Evolutionary conservation across 2,113 vertebrate species (phyloP).

Genomic region (Grammomys dolichurus): DNA sequence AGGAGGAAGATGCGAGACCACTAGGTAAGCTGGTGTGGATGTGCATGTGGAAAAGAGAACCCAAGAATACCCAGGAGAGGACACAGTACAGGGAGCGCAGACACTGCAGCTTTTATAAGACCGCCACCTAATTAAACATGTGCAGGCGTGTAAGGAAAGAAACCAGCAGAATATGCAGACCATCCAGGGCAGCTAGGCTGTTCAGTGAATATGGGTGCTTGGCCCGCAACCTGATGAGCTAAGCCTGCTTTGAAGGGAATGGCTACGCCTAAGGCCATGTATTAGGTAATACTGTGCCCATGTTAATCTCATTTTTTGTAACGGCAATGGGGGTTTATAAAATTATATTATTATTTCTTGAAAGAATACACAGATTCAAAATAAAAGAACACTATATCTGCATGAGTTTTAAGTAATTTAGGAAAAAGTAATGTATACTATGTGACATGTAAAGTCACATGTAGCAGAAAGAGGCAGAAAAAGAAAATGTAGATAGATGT

Average conservation of each 20-base stretch:
- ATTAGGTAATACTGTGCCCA: background rate
- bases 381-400: background rate
- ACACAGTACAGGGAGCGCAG: background rate
- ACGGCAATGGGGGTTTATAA: background rate
- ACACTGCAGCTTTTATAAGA: background rate
- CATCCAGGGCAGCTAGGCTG: background rate
- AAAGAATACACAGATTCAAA: background rate
- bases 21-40: background rate
- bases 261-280: background rate
- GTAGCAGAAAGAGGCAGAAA: background rate
- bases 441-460: background rate
- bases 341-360: background rate
- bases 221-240: background rate
- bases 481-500: background rate
- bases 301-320: constrained; percentile 1
- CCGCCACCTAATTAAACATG: too few species aligned
- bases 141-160: background rate
- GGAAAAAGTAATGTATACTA: background rate
- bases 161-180: background rate
- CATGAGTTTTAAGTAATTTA: background rate
- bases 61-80: background rate
- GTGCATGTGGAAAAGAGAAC: background rate
- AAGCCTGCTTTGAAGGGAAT: background rate
- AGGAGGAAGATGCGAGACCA: background rate
- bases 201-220: background rate